A percentile compares a stretch with the other conserved stretches of the same genome.
Evolutionary conservation across 2,888 invertebrate genomes (phyloP).

Genomic region (Plebejus anna): DNA sequence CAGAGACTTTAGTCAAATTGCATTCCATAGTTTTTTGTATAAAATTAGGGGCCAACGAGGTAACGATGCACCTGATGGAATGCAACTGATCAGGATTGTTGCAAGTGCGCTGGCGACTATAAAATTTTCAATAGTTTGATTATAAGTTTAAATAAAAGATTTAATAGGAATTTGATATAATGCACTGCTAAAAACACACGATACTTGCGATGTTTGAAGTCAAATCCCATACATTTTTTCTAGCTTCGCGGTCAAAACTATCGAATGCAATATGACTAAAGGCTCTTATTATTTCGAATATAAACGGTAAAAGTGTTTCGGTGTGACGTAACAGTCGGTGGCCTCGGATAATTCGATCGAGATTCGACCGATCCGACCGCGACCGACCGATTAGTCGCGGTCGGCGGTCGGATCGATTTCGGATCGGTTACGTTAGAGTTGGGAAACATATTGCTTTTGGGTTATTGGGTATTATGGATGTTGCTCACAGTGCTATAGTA

Average conservation of each 20-base stretch:
- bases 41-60: too few relatives aligned
- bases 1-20: not conserved
- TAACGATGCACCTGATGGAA: too few relatives aligned
- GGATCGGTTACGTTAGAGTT: not conserved
- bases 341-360: conserved; percentile 1
- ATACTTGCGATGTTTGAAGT: not conserved
- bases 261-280: not conserved
- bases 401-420: conserved; percentile 24
- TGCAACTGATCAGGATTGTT: too few relatives aligned
- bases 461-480: not conserved
- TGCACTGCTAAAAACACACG: too few relatives aligned
- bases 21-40: too few relatives aligned
- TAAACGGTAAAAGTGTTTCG: conserved; percentile 14
- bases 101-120: too few relatives aligned
- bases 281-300: not conserved
- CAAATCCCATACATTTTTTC: not conserved
- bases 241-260: not conserved
- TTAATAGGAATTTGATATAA: too few relatives aligned
- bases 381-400: conserved; percentile 20
- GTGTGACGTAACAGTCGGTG: conserved; percentile 12
- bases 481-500: not conserved
- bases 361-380: conserved; percentile 15
- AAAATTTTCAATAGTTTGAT: too few relatives aligned
- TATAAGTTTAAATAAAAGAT: too few relatives aligned
- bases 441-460: not conserved